Conservation (phyloP, 2,113 vertebrate species). For the Myocastor coypus region DNA sequence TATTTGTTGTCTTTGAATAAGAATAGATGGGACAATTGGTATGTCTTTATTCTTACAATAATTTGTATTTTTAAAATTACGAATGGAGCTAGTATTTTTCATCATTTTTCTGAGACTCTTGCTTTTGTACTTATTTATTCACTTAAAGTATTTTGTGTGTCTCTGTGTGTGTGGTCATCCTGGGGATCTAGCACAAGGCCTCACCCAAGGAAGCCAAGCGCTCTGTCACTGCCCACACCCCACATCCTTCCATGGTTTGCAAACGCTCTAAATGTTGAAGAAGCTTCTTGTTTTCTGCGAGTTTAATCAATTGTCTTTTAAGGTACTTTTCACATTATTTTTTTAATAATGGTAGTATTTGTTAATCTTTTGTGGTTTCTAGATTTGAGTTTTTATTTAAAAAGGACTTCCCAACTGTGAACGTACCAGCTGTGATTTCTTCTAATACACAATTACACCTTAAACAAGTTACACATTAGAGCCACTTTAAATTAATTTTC, state of each 20-base stretch:
- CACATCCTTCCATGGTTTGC: not conserved
- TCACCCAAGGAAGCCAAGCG: not conserved
- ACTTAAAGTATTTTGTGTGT: not conserved
- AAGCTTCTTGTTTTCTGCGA: not conserved
- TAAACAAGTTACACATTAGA: not conserved
- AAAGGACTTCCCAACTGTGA: not conserved
- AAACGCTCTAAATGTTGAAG: not conserved
- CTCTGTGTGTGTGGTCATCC: not conserved
- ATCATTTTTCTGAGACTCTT: not conserved
- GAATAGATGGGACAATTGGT: not conserved
- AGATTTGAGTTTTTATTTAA: not conserved
- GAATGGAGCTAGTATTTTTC: not conserved
- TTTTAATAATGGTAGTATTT: not conserved
- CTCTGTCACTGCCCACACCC: not conserved
- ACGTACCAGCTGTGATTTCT: not conserved
- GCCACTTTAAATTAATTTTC: constrained; percentile 1
- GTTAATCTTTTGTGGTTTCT: not conserved
- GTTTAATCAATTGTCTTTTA: not conserved
- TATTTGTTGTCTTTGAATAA: not conserved
- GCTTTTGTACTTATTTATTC: not conserved
- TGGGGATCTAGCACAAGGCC: not conserved
- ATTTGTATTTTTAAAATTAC: not conserved
- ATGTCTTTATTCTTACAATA: not conserved
- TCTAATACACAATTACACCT: not conserved
- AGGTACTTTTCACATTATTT: not conserved